Conservation (phyloP, 2,888 invertebrate genomes). For the Fabriciana adippe region DNA sequence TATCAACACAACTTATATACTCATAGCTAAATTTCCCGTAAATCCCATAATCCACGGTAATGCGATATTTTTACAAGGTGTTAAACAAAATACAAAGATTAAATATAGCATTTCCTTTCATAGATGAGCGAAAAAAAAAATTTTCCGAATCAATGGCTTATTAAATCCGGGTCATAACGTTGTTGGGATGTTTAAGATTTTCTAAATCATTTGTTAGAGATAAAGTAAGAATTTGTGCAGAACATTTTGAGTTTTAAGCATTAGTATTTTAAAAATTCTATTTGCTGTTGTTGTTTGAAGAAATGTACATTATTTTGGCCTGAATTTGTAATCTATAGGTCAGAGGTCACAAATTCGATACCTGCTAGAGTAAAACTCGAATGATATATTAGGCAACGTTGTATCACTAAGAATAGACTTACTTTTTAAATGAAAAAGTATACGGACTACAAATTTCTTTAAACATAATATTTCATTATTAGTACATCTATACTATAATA, state of each 20-base stretch:
- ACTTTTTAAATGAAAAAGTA: too few species aligned
- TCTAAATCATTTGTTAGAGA: slow-evolving; percentile 8
- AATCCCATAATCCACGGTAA: too few species aligned
- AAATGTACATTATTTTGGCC: background rate
- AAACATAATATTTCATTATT: too few species aligned
- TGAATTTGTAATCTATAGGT: too few species aligned
- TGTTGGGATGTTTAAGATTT: slow-evolving; percentile 9
- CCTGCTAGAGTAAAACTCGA: too few species aligned
- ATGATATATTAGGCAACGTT: too few species aligned
- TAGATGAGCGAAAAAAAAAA: slow-evolving; percentile 20
- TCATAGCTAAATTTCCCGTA: too few species aligned
- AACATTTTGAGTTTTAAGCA: background rate
- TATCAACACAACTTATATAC: too few species aligned
- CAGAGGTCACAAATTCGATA: too few species aligned
- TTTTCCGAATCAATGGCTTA: slow-evolving; percentile 31
- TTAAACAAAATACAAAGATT: background rate
- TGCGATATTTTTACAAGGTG: background rate
- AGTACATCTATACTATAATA: too few species aligned
- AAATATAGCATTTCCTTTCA: slow-evolving; percentile 15
- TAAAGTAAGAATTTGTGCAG: slow-evolving; percentile 1
- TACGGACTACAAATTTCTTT: too few species aligned
- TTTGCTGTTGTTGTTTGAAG: background rate
- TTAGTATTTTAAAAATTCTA: background rate
- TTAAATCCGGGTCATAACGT: slow-evolving; percentile 21
- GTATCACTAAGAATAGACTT: too few species aligned